Evolutionary conservation across 1,140 invertebrate species (phyloP).

Genomic region (Ganaspis sp.): DNA sequence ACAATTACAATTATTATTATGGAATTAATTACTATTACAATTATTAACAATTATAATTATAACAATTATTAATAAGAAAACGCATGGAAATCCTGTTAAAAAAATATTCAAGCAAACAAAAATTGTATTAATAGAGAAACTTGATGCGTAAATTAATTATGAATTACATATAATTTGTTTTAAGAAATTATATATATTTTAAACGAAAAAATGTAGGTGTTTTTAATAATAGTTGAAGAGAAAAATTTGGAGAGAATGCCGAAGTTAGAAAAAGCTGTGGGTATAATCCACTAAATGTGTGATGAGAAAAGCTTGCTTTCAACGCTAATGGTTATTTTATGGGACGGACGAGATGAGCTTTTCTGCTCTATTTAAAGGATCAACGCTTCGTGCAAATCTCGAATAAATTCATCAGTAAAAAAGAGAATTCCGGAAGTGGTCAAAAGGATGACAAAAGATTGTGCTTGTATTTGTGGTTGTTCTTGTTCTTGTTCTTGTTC

Average conservation of each 20-base stretch:
- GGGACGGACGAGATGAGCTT: background rate
- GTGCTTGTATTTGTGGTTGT: too few relatives aligned
- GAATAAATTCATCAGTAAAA: too few relatives aligned
- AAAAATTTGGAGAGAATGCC: background rate
- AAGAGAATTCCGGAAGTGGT: background rate
- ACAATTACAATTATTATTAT: too few relatives aligned
- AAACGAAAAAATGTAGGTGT: background rate
- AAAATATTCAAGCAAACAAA: too few relatives aligned
- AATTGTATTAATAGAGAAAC: too few relatives aligned
- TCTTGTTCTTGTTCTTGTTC: too few relatives aligned
- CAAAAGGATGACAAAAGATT: background rate
- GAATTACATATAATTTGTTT: too few relatives aligned
- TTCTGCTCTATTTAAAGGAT: background rate
- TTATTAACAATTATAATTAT: too few relatives aligned
- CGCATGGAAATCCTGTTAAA: too few relatives aligned
- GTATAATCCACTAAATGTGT: constrained; percentile 10
- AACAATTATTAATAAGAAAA: too few relatives aligned
- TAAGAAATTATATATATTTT: background rate
- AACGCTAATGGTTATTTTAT: constrained; percentile 13
- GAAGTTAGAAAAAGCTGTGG: background rate
- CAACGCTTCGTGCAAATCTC: background rate
- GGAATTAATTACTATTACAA: too few relatives aligned
- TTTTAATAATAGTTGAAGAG: background rate
- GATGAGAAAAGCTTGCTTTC: background rate
- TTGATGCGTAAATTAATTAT: too few relatives aligned